Evolutionary conservation across 1,140 invertebrate genomes (phyloP).

Genomic region (Drosophila burlai): DNA sequence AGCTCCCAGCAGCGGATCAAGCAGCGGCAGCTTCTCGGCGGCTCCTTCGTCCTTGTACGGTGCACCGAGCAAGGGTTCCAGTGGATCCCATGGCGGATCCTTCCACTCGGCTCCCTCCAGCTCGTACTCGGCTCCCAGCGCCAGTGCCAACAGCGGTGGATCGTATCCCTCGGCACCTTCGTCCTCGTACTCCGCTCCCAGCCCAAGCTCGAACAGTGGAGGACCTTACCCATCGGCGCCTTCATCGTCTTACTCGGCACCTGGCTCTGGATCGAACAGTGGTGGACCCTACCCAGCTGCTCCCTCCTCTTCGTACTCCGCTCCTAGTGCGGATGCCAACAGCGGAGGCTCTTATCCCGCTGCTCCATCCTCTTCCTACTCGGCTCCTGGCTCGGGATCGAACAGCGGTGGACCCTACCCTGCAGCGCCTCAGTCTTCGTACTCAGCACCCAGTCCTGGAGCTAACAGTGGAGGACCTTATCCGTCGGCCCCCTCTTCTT

Average conservation of each 20-base stretch:
- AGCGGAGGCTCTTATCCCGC: constrained; percentile 55
- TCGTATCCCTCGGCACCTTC: constrained; percentile 54
- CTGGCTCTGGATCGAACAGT: constrained; percentile 63
- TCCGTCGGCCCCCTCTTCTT: constrained; percentile 39
- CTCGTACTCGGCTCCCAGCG: constrained; percentile 57
- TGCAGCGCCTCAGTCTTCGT: constrained; percentile 51
- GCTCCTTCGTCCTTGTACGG: constrained; percentile 68
- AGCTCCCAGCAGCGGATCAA: constrained; percentile 40
- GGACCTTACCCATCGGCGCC: constrained; percentile 41
- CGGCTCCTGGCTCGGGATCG: constrained; percentile 34
- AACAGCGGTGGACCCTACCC: constrained; percentile 44
- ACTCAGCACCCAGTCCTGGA: constrained; percentile 45
- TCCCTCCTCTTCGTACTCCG: constrained; percentile 73
- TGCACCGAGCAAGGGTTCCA: constrained; percentile 43
- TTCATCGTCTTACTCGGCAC: constrained; percentile 42
- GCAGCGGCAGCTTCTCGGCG: constrained; percentile 38
- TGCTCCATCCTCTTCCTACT: constrained; percentile 53
- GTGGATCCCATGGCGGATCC: constrained; percentile 36
- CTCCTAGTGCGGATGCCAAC: constrained; percentile 40
- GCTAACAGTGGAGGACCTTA: constrained; percentile 30
- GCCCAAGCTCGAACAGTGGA: constrained; percentile 23
- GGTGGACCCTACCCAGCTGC: constrained; percentile 75
- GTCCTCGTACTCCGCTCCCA: constrained; percentile 55
- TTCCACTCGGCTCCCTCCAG: constrained; percentile 51
- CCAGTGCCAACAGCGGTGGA: constrained; percentile 43